Evolutionary conservation across 2,888 invertebrate genomes (phyloP), one percentile per base, ranked within the genome.

Genomic region (Drosophila conformis): DNA sequence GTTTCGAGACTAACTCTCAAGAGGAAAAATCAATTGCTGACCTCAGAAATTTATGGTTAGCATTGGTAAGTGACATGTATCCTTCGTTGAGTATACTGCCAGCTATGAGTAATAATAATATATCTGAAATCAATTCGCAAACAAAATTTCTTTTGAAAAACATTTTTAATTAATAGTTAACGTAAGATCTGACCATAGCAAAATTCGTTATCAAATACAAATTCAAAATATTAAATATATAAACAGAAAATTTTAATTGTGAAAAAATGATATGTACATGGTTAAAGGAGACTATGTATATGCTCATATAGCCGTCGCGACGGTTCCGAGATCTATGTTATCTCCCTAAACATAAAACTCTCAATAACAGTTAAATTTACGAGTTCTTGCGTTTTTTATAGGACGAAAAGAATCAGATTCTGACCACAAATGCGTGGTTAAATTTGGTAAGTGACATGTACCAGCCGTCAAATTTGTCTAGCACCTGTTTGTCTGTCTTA

Each of bases 391-490:
- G 82, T 92, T 92, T 95, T 94, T 95, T 96, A 94, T 96, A 99
- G 99, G 99, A 99, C 95, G 99, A 99, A 96, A 99, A 99, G 96
- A 98, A 98, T 95, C 98, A 98, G 96, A 98, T 99, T 94, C 96
- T 99, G 94, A 97, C 98, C 93, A 98, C 98, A 94, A 99, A 98
- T 95, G 97, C 98, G 94, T 99, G 98, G 98, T 96, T 98, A 94
- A 97, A 98, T 95, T 96, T 98, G 97, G 98, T 98, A 96, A 97
- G 98, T 97, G 95, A 95, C 93, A 93, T 93, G 93, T 93, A 93
- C 93, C 93, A 93, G 92, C 78, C 82, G 73, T 89, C 68, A 83
- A 82, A 69, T 70, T 85, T 82, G 85, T 81, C 74, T 81, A 78
- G 82, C 82, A 89, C 82, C 70, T 68, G 76, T 81, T 76, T 80